These are phyloP conservation scores for Guaruba guarouba DNA, from an alignment of 2,113 vertebrate genomes.

Conservation along the genomic window DNA sequence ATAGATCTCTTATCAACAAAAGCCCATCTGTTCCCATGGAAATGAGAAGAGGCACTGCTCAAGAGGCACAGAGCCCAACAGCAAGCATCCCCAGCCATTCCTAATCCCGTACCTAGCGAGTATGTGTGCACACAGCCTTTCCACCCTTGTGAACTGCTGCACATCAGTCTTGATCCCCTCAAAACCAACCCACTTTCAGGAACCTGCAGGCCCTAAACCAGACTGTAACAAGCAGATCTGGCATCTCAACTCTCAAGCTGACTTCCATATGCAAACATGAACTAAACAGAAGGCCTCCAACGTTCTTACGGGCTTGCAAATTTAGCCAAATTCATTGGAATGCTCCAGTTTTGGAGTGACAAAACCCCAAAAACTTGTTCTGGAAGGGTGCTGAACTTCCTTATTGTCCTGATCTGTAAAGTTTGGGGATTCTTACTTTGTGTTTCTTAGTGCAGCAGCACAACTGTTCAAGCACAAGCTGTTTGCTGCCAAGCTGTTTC, in stretches of 20 bases:
- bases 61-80: not conserved
- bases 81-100: not conserved
- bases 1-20: not conserved
- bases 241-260: not conserved
- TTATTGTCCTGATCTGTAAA: not conserved
- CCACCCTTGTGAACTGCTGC: not conserved
- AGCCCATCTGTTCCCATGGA: conserved; percentile 14
- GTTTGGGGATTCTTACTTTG: not conserved
- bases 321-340: not conserved
- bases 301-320: fast-evolving
- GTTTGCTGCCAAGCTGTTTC: not conserved
- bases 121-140: not conserved
- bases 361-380: not conserved
- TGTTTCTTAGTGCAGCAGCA: not conserved
- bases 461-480: not conserved
- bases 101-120: fast-evolving
- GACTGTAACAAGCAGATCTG: not conserved
- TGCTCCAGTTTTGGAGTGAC: not conserved
- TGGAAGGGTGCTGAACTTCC: not conserved
- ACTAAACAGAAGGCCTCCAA: not conserved
- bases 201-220: not conserved
- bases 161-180: not conserved
- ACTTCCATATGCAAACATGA: not conserved
- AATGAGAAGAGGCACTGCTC: not conserved
- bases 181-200: not conserved